phyloP scores from a whole-genome alignment of 2,888 invertebrate genomes.

The Invenusta paracnida region DNA sequence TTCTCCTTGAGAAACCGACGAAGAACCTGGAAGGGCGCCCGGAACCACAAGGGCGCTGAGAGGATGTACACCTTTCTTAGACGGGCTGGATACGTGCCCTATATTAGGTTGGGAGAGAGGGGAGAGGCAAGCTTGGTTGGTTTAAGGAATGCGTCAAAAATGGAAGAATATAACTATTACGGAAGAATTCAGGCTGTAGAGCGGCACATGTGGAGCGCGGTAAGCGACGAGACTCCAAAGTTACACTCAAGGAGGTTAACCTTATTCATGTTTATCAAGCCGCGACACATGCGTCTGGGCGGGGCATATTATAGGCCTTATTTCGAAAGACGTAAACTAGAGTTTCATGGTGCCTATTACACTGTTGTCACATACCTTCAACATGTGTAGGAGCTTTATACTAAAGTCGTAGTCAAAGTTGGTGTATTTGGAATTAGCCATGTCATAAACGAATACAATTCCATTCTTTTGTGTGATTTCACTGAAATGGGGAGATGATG shows the following conservation, averaged over 20 bases:
- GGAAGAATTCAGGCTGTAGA: too few species aligned
- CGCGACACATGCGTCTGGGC: too few species aligned
- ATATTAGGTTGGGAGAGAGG: conserved; percentile 30
- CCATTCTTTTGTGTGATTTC: conserved; percentile 82
- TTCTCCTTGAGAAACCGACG: conserved; percentile 90
- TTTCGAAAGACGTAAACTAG: too few species aligned
- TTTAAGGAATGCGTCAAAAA: too few species aligned
- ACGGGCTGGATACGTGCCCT: conserved; percentile 95
- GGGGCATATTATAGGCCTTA: too few species aligned
- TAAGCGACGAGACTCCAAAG: too few species aligned
- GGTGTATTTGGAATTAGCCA: conserved; percentile 93
- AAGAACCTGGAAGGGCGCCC: conserved; percentile 83
- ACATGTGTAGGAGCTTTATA: conserved; percentile 87
- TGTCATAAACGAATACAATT: conserved; percentile 93
- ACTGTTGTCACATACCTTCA: conserved; percentile 96
- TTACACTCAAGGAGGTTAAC: too few species aligned
- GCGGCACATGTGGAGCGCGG: neutral
- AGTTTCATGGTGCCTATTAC: too few species aligned
- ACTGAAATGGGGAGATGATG: too few species aligned
- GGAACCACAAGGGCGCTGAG: conserved; percentile 94
- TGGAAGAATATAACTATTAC: too few species aligned
- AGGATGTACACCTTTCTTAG: conserved; percentile 90
- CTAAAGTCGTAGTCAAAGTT: conserved; percentile 96
- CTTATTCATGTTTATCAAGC: too few species aligned
- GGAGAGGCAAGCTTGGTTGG: neutral